A percentile compares a stretch with the other conserved stretches of the same genome.
phyloP scores from a whole-genome alignment of 2,113 vertebrate species.

The Muntiacus reevesi region DNA sequence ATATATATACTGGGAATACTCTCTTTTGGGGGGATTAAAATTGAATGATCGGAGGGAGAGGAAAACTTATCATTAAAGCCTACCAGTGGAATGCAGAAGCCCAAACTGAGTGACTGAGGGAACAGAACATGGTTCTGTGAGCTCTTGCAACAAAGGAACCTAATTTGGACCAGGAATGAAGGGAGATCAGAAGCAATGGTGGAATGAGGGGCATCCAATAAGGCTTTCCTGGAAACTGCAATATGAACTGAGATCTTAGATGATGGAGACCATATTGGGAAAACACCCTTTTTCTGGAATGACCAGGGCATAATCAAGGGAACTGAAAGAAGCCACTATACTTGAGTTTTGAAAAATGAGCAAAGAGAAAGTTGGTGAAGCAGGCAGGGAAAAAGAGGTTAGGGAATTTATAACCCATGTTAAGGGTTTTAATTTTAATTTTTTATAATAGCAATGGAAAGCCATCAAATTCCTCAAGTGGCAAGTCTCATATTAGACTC shows the following conservation, averaged over 20 bases:
- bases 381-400: neutral
- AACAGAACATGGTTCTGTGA: neutral
- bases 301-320: neutral
- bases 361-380: neutral
- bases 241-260: neutral
- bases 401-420: neutral
- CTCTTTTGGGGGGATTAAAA: neutral
- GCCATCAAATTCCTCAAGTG: neutral
- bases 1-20: neutral
- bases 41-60: neutral
- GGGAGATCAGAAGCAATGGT: neutral
- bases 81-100: neutral
- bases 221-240: neutral
- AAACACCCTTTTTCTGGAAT: neutral
- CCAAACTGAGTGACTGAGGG: neutral
- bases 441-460: neutral
- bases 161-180: neutral
- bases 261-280: neutral
- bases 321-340: neutral
- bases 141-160: neutral
- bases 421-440: neutral
- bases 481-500: neutral
- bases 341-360: neutral
- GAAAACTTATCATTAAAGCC: neutral
- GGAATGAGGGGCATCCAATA: neutral